These are phyloP conservation scores for Eubucco bourcierii DNA, from an alignment of 2,113 vertebrate genomes.

Conservation along the genomic window DNA sequence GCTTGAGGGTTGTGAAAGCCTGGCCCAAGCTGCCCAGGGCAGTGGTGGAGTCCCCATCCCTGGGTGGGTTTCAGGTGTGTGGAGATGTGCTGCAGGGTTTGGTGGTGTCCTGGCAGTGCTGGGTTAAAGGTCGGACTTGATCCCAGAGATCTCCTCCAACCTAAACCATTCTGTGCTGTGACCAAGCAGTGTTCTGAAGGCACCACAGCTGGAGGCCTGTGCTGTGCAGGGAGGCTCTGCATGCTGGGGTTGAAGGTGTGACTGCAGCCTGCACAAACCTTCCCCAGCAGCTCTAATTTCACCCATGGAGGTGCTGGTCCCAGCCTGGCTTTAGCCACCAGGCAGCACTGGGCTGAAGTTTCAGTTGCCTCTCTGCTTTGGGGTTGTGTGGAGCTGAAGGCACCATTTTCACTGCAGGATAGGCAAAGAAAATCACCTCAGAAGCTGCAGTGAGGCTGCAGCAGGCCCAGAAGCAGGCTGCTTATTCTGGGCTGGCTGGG, in stretches of 20 bases:
- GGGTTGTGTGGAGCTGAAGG: not conserved
- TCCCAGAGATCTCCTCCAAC: no score
- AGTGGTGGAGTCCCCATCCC: no score
- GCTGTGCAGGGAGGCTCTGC: fast-evolving
- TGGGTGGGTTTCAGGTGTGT: no score
- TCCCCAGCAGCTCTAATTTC: not conserved
- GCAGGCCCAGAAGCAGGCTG: not conserved
- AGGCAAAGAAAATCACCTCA: fast-evolving
- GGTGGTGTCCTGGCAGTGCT: no score
- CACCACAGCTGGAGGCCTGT: fast-evolving
- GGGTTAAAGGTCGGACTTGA: no score
- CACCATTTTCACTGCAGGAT: not conserved
- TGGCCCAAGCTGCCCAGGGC: no score
- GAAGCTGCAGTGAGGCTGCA: not conserved
- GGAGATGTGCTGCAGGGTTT: no score
- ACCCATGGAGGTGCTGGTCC: fast-evolving
- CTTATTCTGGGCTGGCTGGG: not conserved
- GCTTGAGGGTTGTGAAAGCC: no score
- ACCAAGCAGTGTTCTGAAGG: no score
- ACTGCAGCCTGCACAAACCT: not conserved
- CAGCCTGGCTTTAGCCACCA: not conserved
- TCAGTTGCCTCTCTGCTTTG: not conserved
- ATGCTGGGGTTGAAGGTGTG: fast-evolving
- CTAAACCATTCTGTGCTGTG: no score
- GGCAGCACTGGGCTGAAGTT: not conserved